A percentile compares a stretch with the other conserved stretches of the same genome.
Conservation (phyloP, 2,797 vertebrate genomes). For the Crypturellus tataupa region DNA sequence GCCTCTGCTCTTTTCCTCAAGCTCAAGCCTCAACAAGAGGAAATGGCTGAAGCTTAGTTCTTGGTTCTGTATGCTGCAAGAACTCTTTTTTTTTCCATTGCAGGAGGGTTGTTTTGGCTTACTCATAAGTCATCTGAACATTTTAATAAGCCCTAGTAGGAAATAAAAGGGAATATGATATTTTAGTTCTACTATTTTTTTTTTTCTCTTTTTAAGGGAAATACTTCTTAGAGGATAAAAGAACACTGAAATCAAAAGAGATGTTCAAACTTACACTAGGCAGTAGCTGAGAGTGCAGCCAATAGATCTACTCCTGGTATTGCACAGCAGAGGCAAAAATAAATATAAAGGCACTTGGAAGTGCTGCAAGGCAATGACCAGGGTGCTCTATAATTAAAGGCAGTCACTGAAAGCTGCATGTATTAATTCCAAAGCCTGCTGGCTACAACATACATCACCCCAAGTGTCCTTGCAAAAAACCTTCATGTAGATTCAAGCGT, state of each 20-base stretch:
- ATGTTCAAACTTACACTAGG: background rate
- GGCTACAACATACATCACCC: constrained; percentile 43
- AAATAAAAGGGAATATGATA: constrained; percentile 25
- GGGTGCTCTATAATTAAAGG: constrained; percentile 70
- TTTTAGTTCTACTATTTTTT: constrained; percentile 15
- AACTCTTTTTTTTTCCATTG: background rate
- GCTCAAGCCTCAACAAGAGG: background rate
- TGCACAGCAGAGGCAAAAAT: constrained; percentile 33
- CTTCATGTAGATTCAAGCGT: constrained; percentile 55
- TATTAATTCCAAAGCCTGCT: constrained; percentile 66
- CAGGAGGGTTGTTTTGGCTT: constrained; percentile 22
- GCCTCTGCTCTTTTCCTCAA: background rate
- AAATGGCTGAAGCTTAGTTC: constrained; percentile 35
- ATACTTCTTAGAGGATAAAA: constrained; percentile 21
- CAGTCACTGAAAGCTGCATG: constrained; percentile 52
- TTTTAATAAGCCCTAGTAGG: constrained; percentile 55
- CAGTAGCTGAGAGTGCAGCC: constrained; percentile 32
- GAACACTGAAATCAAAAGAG: constrained; percentile 20
- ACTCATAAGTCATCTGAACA: constrained; percentile 24
- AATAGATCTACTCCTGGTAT: constrained; percentile 28
- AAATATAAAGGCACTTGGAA: constrained; percentile 61
- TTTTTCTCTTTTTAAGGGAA: constrained; percentile 52
- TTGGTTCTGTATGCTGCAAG: background rate
- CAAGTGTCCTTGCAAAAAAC: constrained; percentile 63
- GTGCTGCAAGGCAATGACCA: constrained; percentile 35